These are phyloP conservation scores for Epinephelus malabaricus DNA, from an alignment of 2,797 vertebrate genomes.

Conservation along the genomic window DNA sequence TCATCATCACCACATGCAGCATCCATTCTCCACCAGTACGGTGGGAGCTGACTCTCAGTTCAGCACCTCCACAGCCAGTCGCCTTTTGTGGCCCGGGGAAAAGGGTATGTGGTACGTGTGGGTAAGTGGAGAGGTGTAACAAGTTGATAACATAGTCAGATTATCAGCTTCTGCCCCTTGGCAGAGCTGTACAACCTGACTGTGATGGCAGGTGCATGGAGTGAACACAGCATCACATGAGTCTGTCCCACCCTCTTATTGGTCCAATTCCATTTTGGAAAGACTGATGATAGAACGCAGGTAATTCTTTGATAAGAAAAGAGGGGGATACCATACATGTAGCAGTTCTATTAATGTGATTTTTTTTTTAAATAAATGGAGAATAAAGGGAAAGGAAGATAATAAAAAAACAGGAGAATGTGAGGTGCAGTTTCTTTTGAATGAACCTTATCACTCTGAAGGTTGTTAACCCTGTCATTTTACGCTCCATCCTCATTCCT, in stretches of 20 bases:
- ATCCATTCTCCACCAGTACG: slow-evolving; percentile 49
- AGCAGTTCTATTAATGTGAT: background rate
- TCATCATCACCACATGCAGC: slow-evolving; percentile 76
- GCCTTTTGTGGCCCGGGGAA: slow-evolving; percentile 13
- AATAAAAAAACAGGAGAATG: background rate
- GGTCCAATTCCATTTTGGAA: slow-evolving; percentile 11
- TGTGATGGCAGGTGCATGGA: slow-evolving; percentile 10
- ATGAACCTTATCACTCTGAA: slow-evolving; percentile 57
- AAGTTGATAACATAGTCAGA: slow-evolving; percentile 28
- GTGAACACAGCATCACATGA: slow-evolving; percentile 13
- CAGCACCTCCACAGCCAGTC: slow-evolving; percentile 23
- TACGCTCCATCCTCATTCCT: background rate
- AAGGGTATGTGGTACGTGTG: slow-evolving; percentile 23
- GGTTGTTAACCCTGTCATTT: slow-evolving; percentile 2
- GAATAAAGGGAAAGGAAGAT: background rate
- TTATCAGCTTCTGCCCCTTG: slow-evolving; percentile 31
- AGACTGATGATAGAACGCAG: background rate
- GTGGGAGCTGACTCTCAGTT: slow-evolving; percentile 46
- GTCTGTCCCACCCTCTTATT: slow-evolving; percentile 14
- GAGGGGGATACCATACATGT: background rate
- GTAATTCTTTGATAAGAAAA: slow-evolving; percentile 1
- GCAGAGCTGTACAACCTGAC: slow-evolving; percentile 38
- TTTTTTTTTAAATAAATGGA: slow-evolving; percentile 3
- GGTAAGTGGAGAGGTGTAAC: slow-evolving; percentile 30
- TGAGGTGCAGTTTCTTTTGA: slow-evolving; percentile 35